Base-by-base conservation (phyloP, 37 sponge, comb jelly and placozoan genomes). In the Tethya wilhelma region DNA sequence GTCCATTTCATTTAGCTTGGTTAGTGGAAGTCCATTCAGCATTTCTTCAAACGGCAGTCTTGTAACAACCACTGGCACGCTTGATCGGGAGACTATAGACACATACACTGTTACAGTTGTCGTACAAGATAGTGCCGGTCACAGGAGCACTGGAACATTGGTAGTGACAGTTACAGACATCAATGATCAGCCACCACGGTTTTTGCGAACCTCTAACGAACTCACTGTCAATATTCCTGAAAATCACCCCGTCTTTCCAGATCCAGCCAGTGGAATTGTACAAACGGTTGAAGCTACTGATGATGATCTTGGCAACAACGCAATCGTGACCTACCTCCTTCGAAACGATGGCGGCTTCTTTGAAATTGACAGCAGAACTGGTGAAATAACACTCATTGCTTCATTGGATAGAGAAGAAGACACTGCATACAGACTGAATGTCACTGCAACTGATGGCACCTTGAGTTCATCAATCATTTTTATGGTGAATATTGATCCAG, bases 101-200 rank as follows among this genome's bases (percentile, higher is more conserved):
- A 37, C 39, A 19, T 34, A 37, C 67, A 32, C 39, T 5, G 36
- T 67, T 17, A 67, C 53, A 1, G 33, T 86, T 7, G 41, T n/a
- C 12, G 79, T 72, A 2, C 28, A 6, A 36, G 86, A 86, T 44
- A 26, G 39, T 1, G 73, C 38, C 30, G 74, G 73, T 17, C 43
- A 59, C 46, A 64, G 9, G 14, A 40, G 25, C 25, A 32, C 41
- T 4, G 73, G 56, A 22, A 9, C 23, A 7, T 29, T 86, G 28
- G 57, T n/a, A 9, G 43, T 86, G 4, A 26, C 45, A 14, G 64
- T 86, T 3, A 9, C 43, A 3, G 79, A 86, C 33, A 45, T 78
- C 41, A 86, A 86, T 43, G 86, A 86, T 41, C 69, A 86, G 26
- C 28, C 74, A 38, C 86, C 86, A 2, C 9, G 37, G 26, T 57